Evolutionary conservation across 2,113 vertebrate genomes (phyloP).

Genomic region (Trogon melanurus): DNA sequence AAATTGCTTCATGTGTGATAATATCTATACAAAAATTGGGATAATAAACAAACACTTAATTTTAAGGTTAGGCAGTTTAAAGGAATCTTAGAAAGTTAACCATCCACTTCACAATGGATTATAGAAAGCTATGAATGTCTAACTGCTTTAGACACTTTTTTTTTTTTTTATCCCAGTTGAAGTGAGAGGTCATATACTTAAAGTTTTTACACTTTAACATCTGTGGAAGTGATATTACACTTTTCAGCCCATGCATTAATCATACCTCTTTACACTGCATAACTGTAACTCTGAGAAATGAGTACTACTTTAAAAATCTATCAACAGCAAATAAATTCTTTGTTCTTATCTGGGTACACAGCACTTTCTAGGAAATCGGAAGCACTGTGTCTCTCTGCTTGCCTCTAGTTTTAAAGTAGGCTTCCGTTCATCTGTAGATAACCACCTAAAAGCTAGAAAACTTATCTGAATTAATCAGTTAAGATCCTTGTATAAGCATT

Average conservation of each 20-base stretch:
- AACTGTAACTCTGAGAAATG: not conserved
- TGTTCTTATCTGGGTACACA: not conserved
- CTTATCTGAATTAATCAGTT: not conserved
- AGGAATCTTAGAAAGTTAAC: not conserved
- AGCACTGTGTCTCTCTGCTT: not conserved
- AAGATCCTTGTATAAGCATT: not conserved
- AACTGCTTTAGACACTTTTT: not conserved
- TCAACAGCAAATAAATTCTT: not conserved
- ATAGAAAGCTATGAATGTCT: not conserved
- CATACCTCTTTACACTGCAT: not conserved
- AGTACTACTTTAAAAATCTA: not conserved
- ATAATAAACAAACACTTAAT: not conserved
- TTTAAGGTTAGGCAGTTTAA: not conserved
- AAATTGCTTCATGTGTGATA: not conserved
- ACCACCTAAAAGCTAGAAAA: not conserved
- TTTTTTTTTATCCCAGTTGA: not conserved
- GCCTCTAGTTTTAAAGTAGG: not conserved
- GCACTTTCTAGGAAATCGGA: not conserved
- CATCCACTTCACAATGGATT: not conserved
- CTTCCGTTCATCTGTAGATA: not conserved
- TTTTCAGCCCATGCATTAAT: constrained; percentile 26
- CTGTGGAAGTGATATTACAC: not conserved
- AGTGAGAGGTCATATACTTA: constrained; percentile 3
- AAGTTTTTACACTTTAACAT: not conserved
- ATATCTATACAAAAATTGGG: not conserved